Evolutionary conservation across 2,797 vertebrate genomes (phyloP).

Genomic region (Taenioides sp.): DNA sequence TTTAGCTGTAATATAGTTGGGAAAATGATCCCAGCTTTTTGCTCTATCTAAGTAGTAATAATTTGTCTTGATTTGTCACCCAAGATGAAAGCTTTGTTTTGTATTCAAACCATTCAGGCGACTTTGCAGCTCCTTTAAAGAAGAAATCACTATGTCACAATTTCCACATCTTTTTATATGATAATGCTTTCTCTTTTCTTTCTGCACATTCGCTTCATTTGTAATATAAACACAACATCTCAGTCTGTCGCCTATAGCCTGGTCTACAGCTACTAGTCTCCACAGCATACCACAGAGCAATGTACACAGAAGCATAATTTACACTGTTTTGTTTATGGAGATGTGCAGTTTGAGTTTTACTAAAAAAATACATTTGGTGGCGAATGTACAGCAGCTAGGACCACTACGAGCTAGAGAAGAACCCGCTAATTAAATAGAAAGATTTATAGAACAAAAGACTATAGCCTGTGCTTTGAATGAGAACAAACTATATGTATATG

Average conservation of each 20-base stretch:
- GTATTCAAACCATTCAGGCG: not conserved
- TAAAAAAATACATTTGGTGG: not conserved
- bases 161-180: not conserved
- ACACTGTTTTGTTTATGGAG: not conserved
- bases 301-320: not conserved
- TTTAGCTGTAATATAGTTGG: not conserved
- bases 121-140: conserved; percentile 2
- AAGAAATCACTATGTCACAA: not conserved
- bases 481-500: not conserved
- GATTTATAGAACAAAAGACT: not conserved
- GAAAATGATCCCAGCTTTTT: not conserved
- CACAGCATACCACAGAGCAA: not conserved
- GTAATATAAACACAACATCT: not conserved
- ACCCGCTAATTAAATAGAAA: not conserved
- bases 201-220: not conserved
- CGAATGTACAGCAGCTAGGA: not conserved
- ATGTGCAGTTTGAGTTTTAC: not conserved
- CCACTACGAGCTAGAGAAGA: not conserved
- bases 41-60: not conserved
- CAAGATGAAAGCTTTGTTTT: conserved; percentile 4
- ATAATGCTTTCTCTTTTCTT: not conserved
- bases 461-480: not conserved
- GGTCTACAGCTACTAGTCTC: not conserved
- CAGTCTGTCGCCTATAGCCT: not conserved
- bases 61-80: not conserved